These are phyloP conservation scores for Hesperophylax magnus DNA, from an alignment of 1,140 invertebrate genomes.

Conservation along the genomic window DNA sequence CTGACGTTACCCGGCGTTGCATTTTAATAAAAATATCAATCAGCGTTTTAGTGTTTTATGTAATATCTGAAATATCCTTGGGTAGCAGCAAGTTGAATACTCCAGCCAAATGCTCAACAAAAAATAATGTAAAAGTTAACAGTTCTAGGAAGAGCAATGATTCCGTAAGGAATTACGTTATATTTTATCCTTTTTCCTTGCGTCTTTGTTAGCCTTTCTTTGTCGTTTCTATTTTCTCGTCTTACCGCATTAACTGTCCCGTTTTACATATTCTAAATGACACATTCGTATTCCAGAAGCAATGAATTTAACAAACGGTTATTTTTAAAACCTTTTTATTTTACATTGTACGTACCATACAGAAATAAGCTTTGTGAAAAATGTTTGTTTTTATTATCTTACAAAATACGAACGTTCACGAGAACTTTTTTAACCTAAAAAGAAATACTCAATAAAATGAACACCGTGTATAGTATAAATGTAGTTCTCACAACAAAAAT, in stretches of 20 bases:
- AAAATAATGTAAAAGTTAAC: conserved; percentile 22
- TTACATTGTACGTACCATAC: too few species aligned
- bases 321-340: not conserved
- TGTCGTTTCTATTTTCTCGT: conserved; percentile 22
- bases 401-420: too few species aligned
- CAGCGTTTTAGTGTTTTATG: too few species aligned
- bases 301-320: conserved; percentile 11
- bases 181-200: conserved; percentile 16
- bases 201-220: conserved; percentile 13
- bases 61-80: too few species aligned
- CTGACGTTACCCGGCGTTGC: too few species aligned
- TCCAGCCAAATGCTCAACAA: not conserved
- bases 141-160: not conserved
- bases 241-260: not conserved
- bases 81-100: not conserved
- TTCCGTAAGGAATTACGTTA: conserved; percentile 23
- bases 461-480: too few species aligned
- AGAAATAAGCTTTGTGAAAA: too few species aligned
- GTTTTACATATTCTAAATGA: conserved; percentile 23
- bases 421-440: too few species aligned
- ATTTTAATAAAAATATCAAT: too few species aligned
- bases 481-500: too few species aligned
- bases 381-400: too few species aligned
- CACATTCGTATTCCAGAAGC: conserved; percentile 5
- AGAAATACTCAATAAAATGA: too few species aligned